Evolutionary conservation across 2,888 invertebrate species (phyloP), one percentile per base, ranked within the genome.

Genomic region (Charanyca ferruginea): DNA sequence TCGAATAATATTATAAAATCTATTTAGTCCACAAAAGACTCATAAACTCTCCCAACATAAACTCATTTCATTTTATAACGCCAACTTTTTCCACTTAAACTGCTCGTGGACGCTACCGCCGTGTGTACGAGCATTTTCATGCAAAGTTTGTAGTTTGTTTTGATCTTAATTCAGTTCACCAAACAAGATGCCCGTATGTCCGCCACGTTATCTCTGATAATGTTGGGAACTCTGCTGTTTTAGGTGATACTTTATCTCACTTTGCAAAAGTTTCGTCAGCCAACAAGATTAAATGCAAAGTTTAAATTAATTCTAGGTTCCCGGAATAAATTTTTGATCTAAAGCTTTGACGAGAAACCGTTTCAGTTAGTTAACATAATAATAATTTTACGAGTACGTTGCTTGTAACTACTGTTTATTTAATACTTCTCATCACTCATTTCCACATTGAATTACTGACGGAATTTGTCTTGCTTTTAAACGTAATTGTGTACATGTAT

Each of bases 221-320:
- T 84, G 87, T 85, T 84, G 83, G 85, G 83, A 89, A 87, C 86
- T 91, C 87, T 87, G 87, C 88, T 90, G 86, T 90, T 92, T 92
- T 91, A 90, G 93, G 90, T 89, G 88, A 91, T 92, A 91, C 91
- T 94, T 93, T 91, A 94, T 92, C 92, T 91, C 87, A 91, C 87
- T 92, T 91, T 87, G 87, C 86, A 78, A 89, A 93, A 94, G 88
- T 94, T 94, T 89, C 88, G 85, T 89, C 87, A 89, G 90, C 90
- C 91, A 92, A 93, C 91, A 90, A 93, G 93, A 94, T 94, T 94
- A 93, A 93, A 93, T 91, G 90, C 85, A 92, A 94, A 94, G 94
- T 94, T 94, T 94, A 93, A 94, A 94, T 94, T 92, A 94, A 94
- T 93, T 92, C 92, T 90, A 90, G 89, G 87, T 86, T 87, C 87